Conservation (phyloP, 2,113 vertebrate genomes). For the Aphyosemion australe region DNA sequence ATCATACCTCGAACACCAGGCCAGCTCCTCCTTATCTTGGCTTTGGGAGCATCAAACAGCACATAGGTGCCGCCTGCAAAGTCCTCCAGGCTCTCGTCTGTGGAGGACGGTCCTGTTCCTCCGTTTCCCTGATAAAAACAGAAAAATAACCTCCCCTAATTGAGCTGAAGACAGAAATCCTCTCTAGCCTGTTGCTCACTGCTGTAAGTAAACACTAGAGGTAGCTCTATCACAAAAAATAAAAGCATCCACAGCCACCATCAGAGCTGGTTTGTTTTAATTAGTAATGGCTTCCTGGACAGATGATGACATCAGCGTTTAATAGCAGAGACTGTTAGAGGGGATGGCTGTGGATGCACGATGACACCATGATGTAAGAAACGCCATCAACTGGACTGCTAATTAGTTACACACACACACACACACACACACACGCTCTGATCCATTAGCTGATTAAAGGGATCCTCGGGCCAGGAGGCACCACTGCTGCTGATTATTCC, state of each 20-base stretch:
- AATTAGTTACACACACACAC: constrained; percentile 23
- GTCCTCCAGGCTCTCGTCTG: constrained; percentile 79
- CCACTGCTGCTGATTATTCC: constrained; percentile 68
- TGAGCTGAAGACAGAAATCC: not conserved
- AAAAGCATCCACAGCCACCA: not conserved
- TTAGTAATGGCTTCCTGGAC: constrained; percentile 27
- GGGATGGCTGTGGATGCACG: constrained; percentile 23
- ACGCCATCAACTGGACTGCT: constrained; percentile 21
- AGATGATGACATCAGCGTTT: constrained; percentile 55
- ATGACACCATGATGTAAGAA: constrained; percentile 36
- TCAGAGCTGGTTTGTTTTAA: constrained; percentile 6
- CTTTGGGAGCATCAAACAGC: constrained; percentile 87
- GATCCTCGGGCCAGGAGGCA: constrained; percentile 48
- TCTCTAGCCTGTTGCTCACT: not conserved
- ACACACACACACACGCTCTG: constrained; percentile 2
- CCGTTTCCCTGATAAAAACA: constrained; percentile 80
- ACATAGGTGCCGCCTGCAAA: constrained; percentile 82
- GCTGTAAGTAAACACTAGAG: not conserved
- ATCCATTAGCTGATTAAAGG: constrained; percentile 71
- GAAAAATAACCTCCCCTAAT: not conserved
- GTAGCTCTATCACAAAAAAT: constrained; percentile 10
- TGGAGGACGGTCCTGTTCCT: constrained; percentile 54
- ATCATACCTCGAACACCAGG: constrained; percentile 86
- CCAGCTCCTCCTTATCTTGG: constrained; percentile 86
- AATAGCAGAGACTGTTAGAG: constrained; percentile 21